phyloP scores from a whole-genome alignment of 2,888 invertebrate species.

The Eilema caniola region DNA sequence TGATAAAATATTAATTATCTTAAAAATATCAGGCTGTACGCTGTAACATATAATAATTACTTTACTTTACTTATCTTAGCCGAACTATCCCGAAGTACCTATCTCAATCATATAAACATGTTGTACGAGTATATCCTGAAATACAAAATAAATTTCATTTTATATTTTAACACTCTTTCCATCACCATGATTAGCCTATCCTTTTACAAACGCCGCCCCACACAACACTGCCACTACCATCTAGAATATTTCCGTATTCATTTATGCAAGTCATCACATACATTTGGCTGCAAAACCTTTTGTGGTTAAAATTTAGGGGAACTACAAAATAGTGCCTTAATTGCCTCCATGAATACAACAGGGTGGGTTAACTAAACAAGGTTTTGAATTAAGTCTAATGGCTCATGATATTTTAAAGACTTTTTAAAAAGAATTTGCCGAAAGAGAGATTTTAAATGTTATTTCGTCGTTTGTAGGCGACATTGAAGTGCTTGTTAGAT shows the following conservation, averaged over 20 bases:
- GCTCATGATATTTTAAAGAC: slow-evolving; percentile 37
- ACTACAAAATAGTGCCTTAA: slow-evolving; percentile 51
- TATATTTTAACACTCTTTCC: neutral
- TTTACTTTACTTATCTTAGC: too few species aligned
- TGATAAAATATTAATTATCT: too few species aligned
- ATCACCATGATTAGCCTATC: slow-evolving; percentile 7
- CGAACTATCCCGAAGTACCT: too few species aligned
- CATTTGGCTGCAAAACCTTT: slow-evolving; percentile 32
- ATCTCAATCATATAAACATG: too few species aligned
- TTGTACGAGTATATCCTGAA: too few species aligned
- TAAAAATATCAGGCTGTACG: too few species aligned
- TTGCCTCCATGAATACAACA: slow-evolving; percentile 30
- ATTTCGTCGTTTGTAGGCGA: slow-evolving; percentile 12
- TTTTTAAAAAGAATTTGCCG: slow-evolving; percentile 27
- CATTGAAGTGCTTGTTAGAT: slow-evolving; percentile 11
- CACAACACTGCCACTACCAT: slow-evolving; percentile 12
- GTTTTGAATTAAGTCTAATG: slow-evolving; percentile 48
- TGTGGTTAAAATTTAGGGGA: slow-evolving; percentile 45
- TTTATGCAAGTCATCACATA: slow-evolving; percentile 26
- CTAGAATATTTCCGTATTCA: slow-evolving; percentile 14
- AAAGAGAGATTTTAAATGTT: slow-evolving; percentile 5
- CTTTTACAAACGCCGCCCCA: slow-evolving; percentile 9
- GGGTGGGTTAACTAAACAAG: slow-evolving; percentile 21
- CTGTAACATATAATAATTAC: too few species aligned
- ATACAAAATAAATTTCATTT: neutral